Evolutionary conservation across 2,888 invertebrate species (phyloP).

Genomic region (Macaria notata): DNA sequence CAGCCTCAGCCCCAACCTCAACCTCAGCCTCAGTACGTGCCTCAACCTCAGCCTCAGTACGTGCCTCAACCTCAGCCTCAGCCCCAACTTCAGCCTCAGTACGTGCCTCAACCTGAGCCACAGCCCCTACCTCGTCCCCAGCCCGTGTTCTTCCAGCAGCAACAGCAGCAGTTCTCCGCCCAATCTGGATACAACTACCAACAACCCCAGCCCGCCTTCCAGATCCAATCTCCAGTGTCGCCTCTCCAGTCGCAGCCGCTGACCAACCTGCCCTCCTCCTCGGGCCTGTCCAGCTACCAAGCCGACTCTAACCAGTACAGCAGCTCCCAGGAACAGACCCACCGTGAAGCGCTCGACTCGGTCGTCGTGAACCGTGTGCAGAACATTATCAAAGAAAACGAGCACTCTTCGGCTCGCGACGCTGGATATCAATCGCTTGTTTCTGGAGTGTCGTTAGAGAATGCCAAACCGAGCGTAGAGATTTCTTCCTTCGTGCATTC

Average conservation of each 20-base stretch:
- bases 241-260: constrained; percentile 48
- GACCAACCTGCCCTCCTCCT: constrained; percentile 34
- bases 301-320: constrained; percentile 66
- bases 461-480: constrained; percentile 70
- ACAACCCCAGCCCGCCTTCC: constrained; percentile 35
- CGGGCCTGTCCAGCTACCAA: constrained; percentile 61
- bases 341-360: constrained; percentile 62
- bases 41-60: constrained; percentile 34
- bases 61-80: constrained; percentile 35
- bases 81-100: constrained; percentile 33
- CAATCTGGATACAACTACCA: constrained; percentile 35
- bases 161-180: constrained; percentile 37
- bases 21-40: constrained; percentile 30
- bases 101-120: constrained; percentile 29
- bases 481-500: constrained; percentile 69
- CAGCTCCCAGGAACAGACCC: constrained; percentile 44
- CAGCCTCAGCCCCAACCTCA: constrained; percentile 35
- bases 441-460: constrained; percentile 68
- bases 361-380: constrained; percentile 63
- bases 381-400: constrained; percentile 66
- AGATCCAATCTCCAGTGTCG: constrained; percentile 33
- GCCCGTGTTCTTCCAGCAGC: constrained; percentile 30
- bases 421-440: constrained; percentile 68
- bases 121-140: constrained; percentile 36
- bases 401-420: constrained; percentile 65